Conservation (phyloP, 2,113 vertebrate genomes). For the Psammodynastes pulverulentus region DNA sequence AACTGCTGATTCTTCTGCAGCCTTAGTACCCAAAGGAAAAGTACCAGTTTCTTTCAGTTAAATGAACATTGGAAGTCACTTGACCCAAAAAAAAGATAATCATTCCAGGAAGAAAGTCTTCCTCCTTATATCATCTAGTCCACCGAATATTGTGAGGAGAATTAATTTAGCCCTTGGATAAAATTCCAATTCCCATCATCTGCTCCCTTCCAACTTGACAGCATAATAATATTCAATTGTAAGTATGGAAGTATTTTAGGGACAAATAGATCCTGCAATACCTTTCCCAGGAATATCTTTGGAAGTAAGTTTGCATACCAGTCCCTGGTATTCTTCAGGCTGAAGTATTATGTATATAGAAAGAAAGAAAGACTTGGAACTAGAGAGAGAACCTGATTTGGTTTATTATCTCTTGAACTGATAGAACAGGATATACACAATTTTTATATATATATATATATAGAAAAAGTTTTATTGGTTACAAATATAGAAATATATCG, state of each 20-base stretch:
- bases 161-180: neutral
- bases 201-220: neutral
- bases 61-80: neutral
- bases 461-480: no score
- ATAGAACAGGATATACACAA: neutral
- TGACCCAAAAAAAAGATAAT: neutral
- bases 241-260: neutral
- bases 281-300: no score
- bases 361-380: neutral
- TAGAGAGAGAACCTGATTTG: fast-evolving
- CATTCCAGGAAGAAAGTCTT: neutral
- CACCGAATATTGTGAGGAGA: neutral
- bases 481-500: no score
- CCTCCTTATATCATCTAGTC: neutral
- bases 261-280: neutral
- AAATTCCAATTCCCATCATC: neutral
- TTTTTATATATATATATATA: no score
- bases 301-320: neutral
- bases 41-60: neutral
- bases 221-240: neutral
- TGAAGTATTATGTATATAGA: neutral
- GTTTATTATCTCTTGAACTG: neutral
- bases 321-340: neutral
- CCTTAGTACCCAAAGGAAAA: neutral
- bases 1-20: neutral